These are phyloP conservation scores for Apodemus speciosus DNA, from an alignment of 2,113 vertebrate species.

Conservation along the genomic window DNA sequence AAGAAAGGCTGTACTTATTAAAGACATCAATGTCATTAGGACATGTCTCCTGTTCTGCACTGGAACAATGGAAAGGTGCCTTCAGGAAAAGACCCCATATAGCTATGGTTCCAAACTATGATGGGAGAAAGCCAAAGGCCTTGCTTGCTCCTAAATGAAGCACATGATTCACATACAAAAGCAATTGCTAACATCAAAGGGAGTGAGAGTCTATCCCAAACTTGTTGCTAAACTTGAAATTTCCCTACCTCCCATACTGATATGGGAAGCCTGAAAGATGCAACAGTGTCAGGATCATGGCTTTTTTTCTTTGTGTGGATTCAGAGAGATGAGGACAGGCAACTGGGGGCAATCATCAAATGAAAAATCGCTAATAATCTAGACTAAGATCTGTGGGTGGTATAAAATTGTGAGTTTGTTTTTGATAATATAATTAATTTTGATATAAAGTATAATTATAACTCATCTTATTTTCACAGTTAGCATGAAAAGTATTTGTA, in stretches of 20 bases:
- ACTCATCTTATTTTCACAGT: slow-evolving; percentile 33
- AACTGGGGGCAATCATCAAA: background rate
- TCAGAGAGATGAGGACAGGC: background rate
- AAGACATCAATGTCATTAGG: background rate
- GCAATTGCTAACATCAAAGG: background rate
- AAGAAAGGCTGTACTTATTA: background rate
- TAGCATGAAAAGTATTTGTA: slow-evolving; percentile 47
- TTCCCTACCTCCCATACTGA: background rate
- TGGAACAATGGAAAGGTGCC: background rate
- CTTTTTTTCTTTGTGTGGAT: background rate
- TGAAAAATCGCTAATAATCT: background rate
- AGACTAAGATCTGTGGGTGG: background rate
- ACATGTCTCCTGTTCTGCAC: background rate
- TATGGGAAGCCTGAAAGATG: background rate
- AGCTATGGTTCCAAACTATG: background rate
- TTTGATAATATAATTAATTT: slow-evolving; percentile 40
- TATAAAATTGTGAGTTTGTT: background rate
- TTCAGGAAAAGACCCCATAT: background rate
- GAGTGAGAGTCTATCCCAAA: no score
- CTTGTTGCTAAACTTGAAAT: background rate
- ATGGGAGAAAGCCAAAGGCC: background rate
- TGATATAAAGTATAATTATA: background rate
- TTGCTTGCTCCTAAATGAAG: background rate
- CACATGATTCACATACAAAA: background rate
- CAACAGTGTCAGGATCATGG: background rate